Evolutionary conservation across 23 tunicate species (phyloP).

Genomic region (Halocynthia roretzi): DNA sequence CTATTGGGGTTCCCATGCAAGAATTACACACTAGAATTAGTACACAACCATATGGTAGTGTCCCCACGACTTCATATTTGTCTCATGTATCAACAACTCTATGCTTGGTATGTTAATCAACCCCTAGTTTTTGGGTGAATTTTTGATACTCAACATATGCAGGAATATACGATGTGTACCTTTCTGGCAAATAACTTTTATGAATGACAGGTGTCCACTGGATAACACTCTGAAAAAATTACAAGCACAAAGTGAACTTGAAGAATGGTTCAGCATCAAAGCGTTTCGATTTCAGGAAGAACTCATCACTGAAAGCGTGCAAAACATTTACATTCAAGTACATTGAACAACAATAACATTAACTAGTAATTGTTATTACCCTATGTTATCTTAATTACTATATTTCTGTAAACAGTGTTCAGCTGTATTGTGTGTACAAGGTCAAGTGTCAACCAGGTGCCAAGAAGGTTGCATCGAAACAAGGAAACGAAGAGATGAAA

Average conservation of each 20-base stretch:
- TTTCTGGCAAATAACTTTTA: background rate
- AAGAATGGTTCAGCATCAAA: slow-evolving; percentile 74
- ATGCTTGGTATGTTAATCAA: too few species aligned
- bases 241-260: slow-evolving; percentile 35
- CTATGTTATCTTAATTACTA: background rate
- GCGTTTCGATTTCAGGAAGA: slow-evolving; percentile 72
- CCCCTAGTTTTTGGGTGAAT: too few species aligned
- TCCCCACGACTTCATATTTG: too few species aligned
- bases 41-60: too few species aligned
- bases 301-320: slow-evolving; percentile 30
- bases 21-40: too few species aligned
- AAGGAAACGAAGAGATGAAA: slow-evolving; percentile 12
- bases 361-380: background rate
- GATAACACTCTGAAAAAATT: slow-evolving; percentile 61
- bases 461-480: slow-evolving; percentile 10
- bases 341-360: background rate
- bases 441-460: slow-evolving; percentile 15
- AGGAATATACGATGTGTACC: background rate
- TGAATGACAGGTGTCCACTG: slow-evolving; percentile 35
- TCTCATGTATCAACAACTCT: too few species aligned
- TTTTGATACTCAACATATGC: too few species aligned
- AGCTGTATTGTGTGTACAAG: slow-evolving; percentile 18
- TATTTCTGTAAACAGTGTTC: slow-evolving; percentile 14
- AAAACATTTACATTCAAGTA: slow-evolving; percentile 65
- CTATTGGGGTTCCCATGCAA: too few species aligned